Evolutionary conservation across 2,113 vertebrate genomes (phyloP), one percentile per base, ranked within the genome.

Genomic region (Nymphicus hollandicus): DNA sequence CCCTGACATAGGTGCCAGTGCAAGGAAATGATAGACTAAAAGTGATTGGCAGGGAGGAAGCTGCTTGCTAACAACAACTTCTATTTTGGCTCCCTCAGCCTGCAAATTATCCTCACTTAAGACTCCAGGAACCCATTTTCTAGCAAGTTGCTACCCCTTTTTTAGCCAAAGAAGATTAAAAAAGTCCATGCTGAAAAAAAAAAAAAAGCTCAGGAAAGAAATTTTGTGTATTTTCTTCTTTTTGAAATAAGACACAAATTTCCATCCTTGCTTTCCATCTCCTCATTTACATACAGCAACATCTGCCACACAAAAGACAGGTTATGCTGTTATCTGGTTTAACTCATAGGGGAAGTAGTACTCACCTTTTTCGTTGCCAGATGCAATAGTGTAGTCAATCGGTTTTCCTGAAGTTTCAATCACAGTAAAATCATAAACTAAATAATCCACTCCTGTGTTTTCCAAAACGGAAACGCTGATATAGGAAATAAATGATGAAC

Each of bases 361-460:
- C 97, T 96, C 55, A 97, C 97, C 96, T 92, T 46, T 84, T 56
- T 97, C 95, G 88, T 97, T 97, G 81, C 97, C 97, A 81, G 95
- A 96, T 28, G 91, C 82, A 70, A 97, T 5, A 16, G 47, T 91
- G 16, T 97, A 97, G 37, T 47, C 66, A 23, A 97, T 44, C 0
- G 0, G 10, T 72, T 88, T 86, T 47, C 90, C 95, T 55, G 10
- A 63, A 47, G 91, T 31, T 81, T 87, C 94, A 33, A 10, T 33
- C 81, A 60, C 91, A 49, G 85, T 46, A 60, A 97, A 95, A 80
- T 63, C 5, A 44, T 94, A 96, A 94, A 97, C 63, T 1, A 91
- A 86, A 85, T 89, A 80, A 81, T 93, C 77, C 74, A 79, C 73
- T 93, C 92, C 95, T 3, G 89, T 94, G 69, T 97, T 93, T 85